Base-by-base conservation (phyloP, 2,888 invertebrate species). In the Xestia ashworthii region DNA sequence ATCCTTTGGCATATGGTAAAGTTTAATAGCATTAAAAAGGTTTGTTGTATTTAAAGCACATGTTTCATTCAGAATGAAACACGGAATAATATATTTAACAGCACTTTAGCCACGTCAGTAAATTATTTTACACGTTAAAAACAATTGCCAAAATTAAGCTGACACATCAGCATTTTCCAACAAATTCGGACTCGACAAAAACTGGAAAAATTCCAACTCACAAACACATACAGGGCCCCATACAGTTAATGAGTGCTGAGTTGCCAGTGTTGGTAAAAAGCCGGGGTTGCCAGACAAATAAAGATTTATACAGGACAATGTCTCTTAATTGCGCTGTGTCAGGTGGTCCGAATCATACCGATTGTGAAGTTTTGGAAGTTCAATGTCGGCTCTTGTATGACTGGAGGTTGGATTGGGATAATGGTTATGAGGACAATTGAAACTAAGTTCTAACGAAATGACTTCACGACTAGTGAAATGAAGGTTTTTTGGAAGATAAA, bases 291-390 rank as follows among this genome's bases (percentile, higher is more conserved):
- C 90, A 84, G 87, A 90, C 90, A 92, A 92, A 93, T 91, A 93
- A 91, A 91, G 92, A 92, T 92, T 91, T 92, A 91, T 90, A 86
- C 87, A 85, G 90, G 88, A 93, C 94, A 94, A 93, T 94, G 92
- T 90, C 85, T 89, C 91, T 91, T 94, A 93, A 94, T 93, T 94
- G 92, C 84, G 89, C 90, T 85, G 88, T 84, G 90, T 90, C 91
- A 91, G 92, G 85, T 89, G 88, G 80, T 71, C 74, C 74, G 80
- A 87, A 84, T 84, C 83, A 87, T 82, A 82, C 67, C 70, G 83
- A 74, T 82, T 85, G 81, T 83, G 66, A 75, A 80, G 76, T 78
- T 87, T 78, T 76, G 46, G 67, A 74, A 77, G 68, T 74, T 82
- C 70, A 87, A 65, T 78, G 71, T 71, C 69, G 68, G 68, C 16